These are phyloP conservation scores for Aelia acuminata DNA, from an alignment of 2,888 invertebrate genomes.

Conservation along the genomic window DNA sequence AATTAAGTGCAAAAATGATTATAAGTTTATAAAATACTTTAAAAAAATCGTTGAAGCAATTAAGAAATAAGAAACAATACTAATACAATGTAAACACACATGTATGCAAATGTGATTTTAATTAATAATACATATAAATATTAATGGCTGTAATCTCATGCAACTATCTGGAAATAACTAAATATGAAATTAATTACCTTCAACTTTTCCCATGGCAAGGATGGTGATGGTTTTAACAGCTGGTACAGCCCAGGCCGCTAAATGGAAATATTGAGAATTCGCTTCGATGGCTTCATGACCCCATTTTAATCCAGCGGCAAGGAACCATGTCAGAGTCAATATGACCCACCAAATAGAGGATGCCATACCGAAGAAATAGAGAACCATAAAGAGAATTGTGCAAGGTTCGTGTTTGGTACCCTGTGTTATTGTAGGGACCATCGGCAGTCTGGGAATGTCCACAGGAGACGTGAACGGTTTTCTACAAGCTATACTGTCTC, in stretches of 20 bases:
- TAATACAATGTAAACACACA: too few relatives aligned
- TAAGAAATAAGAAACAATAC: too few relatives aligned
- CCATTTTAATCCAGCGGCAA: constrained; percentile 97
- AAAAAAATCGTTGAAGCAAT: too few relatives aligned
- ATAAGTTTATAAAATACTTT: too few relatives aligned
- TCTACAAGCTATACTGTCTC: constrained; percentile 86
- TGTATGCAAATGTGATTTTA: too few relatives aligned
- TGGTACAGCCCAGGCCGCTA: constrained; percentile 98
- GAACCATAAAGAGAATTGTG: constrained; percentile 95
- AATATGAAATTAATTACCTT: constrained; percentile 75
- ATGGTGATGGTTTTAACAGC: constrained; percentile 96
- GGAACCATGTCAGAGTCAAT: constrained; percentile 95
- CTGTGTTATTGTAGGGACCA: constrained; percentile 88
- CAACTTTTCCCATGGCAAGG: constrained; percentile 94
- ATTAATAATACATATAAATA: not conserved
- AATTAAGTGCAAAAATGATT: too few relatives aligned
- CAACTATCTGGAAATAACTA: not conserved
- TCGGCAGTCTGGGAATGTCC: constrained; percentile 79
- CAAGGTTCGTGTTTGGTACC: constrained; percentile 88
- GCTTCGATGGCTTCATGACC: constrained; percentile 98
- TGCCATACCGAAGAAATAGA: constrained; percentile 97
- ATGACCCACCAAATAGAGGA: constrained; percentile 99
- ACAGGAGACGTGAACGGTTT: constrained; percentile 81
- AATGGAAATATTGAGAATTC: constrained; percentile 96
- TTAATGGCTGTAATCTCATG: not conserved